Evolutionary conservation across 2,888 invertebrate species (phyloP), one percentile per base, ranked within the genome.

Genomic region (Anthophora plumipes): DNA sequence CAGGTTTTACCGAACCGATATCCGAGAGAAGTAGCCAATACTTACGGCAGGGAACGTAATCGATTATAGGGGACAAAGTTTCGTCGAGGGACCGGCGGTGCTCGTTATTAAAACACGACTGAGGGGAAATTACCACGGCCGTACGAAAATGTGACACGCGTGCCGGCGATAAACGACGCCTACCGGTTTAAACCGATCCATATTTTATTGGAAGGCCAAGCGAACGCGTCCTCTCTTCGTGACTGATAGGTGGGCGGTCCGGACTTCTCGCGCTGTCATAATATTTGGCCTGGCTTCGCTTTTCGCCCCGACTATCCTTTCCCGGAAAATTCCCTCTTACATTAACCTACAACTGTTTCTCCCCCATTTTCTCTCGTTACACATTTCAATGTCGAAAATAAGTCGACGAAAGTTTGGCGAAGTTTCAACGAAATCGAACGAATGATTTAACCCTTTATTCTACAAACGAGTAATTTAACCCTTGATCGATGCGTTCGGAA

Each of bases 201-300:
- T 91, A 91, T 90, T 91, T 91, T 88, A 91, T 90, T 84, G 67
- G 66, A 72, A 25, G 3, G 79, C 50, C 41, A 54, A 55, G 59
- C 69, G 69, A 59, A 60, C 37, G 43, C 64, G 75, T 59, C 25
- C 43, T 73, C 70, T 57, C 64, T 8, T 80, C 85, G 83, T 89
- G 91, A 91, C 71, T 83, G 90, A 91, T 88, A 63, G 88, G 87
- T 90, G 87, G 91, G 90, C 91, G 90, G 80, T 78, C 22, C 63
- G 88, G 75, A 74, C 68, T 85, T 87, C 72, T 87, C 89, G 80
- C 75, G 74, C 77, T 85, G 89, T 89, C 87, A 86, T 80, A 89
- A 89, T 89, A 87, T 91, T 89, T 89, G 88, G 82, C 78, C 81
- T 82, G 50, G 57, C 64, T 66, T 71, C 73, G 60, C 57, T 46